A percentile compares a stretch with the other conserved stretches of the same genome.
These are phyloP conservation scores for Deladenus siricidicola DNA, from an alignment of 2,888 invertebrate species.

Conservation along the genomic window DNA sequence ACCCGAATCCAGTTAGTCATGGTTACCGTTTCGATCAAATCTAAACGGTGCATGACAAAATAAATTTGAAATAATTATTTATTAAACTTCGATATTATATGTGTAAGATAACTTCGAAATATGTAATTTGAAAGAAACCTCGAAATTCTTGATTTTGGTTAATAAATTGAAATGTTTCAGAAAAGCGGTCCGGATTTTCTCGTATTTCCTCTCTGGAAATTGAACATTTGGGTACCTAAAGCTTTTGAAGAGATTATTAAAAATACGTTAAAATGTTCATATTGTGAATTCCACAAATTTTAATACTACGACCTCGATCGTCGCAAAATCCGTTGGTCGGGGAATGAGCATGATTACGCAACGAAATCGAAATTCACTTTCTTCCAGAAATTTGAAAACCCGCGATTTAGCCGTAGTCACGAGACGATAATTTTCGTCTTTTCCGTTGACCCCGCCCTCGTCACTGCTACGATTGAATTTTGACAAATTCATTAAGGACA, in stretches of 20 bases:
- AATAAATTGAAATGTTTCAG: neutral
- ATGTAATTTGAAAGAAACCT: neutral
- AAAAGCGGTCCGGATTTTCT: neutral
- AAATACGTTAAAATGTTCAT: too few relatives aligned
- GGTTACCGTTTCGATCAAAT: neutral
- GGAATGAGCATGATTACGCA: conserved; percentile 4
- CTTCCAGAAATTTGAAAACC: conserved; percentile 7
- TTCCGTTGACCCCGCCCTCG: neutral
- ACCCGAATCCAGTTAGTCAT: conserved; percentile 4
- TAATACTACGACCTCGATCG: neutral
- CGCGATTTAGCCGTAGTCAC: neutral
- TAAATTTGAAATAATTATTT: neutral
- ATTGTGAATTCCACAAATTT: neutral
- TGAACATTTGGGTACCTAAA: conserved; percentile 6
- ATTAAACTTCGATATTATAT: neutral
- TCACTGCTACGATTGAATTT: neutral
- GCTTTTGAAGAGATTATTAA: neutral
- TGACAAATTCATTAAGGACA: too few relatives aligned
- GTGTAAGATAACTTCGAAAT: neutral
- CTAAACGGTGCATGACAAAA: neutral
- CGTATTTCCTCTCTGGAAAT: conserved; percentile 6
- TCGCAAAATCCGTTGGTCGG: neutral
- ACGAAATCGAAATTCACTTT: conserved; percentile 4
- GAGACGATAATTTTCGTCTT: neutral
- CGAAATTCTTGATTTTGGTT: neutral